Base-by-base conservation (phyloP, 2,888 invertebrate species). In the Orchestes rusci region DNA sequence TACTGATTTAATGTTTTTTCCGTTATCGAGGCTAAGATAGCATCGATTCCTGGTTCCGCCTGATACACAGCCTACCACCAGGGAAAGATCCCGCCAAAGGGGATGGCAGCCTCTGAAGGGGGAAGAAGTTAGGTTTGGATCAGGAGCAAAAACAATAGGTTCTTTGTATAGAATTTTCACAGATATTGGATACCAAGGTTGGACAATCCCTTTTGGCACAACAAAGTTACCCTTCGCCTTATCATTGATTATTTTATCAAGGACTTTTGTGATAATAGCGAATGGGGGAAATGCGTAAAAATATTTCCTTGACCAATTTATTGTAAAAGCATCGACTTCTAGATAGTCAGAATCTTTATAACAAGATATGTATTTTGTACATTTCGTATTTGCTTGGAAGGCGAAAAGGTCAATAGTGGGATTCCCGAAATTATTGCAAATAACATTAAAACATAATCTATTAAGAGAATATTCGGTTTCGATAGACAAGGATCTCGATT, bases 201-300 rank as follows among this genome's bases (percentile, higher is more conserved):
- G 37, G 13, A 16, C 16, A 4, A 10, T 23, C 37, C 37, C 23
- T 4, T 10, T n/a, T 7, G 28, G 28, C 7, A 37, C 37, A 7
- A 37, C 27, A 27, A 37, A 15, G 13, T 16, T 37, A 8, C 37
- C 33, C 23, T 47, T 20, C 12, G 39, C 47, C 16, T 30, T 17
- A 34, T 45, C 45, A 3, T 27, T 8, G 5, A 35, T 31, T n/a
- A 47, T 43, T 35, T 48, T 43, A 4, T 34, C 12, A 5, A 47
- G n/a, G 2, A 38, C 29, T 29, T 32, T 37, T 29, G 13, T 2
- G 10, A 48, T 36, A 28, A 43, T n/a, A 8, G 31, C 5, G 37
- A 43, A 39, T 27, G 48, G 48, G 13, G 43, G 43, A 32, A 48
- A 48, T 3, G 43, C 48, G 39, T 43, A 48, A 20, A 47, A 38